Conservation (phyloP, 37 sponge, comb jelly and placozoan genomes). For the Oopsacas minuta region DNA sequence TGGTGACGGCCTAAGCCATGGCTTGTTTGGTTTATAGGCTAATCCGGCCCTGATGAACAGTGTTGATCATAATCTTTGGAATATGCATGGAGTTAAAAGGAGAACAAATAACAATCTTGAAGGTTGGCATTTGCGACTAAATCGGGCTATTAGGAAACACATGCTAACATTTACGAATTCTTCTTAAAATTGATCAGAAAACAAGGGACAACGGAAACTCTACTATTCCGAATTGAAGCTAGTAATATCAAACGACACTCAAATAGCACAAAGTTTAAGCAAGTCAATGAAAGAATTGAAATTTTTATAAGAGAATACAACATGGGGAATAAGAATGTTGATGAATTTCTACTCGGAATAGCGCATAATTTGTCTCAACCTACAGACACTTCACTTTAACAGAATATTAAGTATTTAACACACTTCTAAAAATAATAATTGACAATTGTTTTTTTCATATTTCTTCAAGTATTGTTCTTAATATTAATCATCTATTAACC, state of each 20-base stretch:
- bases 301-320: not conserved
- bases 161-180: constrained; percentile 18
- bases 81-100: constrained; percentile 9
- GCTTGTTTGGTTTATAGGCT: too few relatives aligned
- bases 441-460: not conserved
- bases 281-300: constrained; percentile 17
- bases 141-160: constrained; percentile 10
- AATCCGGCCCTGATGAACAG: too few relatives aligned
- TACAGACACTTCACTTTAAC: not conserved
- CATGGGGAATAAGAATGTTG: constrained; percentile 9
- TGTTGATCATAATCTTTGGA: constrained; percentile 17
- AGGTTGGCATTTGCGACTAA: constrained; percentile 15
- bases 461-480: not conserved
- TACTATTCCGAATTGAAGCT: constrained; percentile 17
- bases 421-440: constrained; percentile 14
- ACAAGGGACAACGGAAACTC: constrained; percentile 4
- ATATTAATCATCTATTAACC: not conserved
- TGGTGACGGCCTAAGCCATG: too few relatives aligned
- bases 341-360: constrained; percentile 16
- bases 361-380: constrained; percentile 13
- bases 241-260: constrained; percentile 6
- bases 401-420: not conserved
- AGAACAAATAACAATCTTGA: constrained; percentile 19
- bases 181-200: constrained; percentile 15
- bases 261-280: constrained; percentile 17